A percentile compares a stretch with the other conserved stretches of the same genome.
Conservation (phyloP, 2,888 invertebrate genomes). For the Platycheirus albimanus region DNA sequence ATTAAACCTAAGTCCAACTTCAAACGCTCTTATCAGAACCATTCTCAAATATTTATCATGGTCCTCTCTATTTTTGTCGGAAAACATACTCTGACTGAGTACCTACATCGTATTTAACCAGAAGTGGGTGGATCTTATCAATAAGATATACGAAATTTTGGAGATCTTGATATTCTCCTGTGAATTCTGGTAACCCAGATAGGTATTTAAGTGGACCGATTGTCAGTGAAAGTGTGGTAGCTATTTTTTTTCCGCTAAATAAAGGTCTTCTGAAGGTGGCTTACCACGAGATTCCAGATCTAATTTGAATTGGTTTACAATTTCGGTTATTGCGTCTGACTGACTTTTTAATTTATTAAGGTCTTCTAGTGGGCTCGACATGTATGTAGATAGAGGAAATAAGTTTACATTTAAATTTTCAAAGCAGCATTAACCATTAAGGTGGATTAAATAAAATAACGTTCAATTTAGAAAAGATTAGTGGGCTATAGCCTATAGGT, state of each 20-base stretch:
- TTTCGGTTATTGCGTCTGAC: neutral
- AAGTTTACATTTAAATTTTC: no score
- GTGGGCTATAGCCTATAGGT: no score
- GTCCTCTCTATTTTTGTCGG: slow-evolving; percentile 41
- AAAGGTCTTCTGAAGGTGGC: neutral
- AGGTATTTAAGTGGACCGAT: slow-evolving; percentile 41
- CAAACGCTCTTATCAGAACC: no score
- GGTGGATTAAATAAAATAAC: no score
- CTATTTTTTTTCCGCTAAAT: no score
- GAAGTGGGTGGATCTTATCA: slow-evolving; percentile 42
- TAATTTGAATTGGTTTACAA: neutral
- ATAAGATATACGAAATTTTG: slow-evolving; percentile 40
- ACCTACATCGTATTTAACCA: slow-evolving; percentile 31
- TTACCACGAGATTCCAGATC: neutral
- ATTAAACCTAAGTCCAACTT: no score
- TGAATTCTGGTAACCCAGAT: slow-evolving; percentile 32
- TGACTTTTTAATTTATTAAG: neutral
- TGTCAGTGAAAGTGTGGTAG: no score
- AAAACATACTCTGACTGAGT: slow-evolving; percentile 25
- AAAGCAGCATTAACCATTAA: no score
- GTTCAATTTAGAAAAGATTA: no score
- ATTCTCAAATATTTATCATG: no score
- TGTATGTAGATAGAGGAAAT: neutral
- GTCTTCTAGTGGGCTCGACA: neutral
- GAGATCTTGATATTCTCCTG: slow-evolving; percentile 24